Percentiles rank a stretch among this genome's conserved stretches.
phyloP scores from a whole-genome alignment of 2,888 invertebrate species.

The Notodonta ziczac region DNA sequence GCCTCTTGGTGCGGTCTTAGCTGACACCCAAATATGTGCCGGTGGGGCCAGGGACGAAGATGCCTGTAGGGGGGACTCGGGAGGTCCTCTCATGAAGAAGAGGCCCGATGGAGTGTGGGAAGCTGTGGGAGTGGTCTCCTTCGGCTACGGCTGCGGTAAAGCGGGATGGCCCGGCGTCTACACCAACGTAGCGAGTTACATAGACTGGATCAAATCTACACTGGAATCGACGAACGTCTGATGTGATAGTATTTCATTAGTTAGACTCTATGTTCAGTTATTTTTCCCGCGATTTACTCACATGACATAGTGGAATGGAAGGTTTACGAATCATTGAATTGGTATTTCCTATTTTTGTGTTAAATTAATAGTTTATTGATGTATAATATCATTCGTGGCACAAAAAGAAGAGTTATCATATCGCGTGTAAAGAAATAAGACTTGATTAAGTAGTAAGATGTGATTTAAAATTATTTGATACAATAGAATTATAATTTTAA shows the following conservation, averaged over 20 bases:
- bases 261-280: slow-evolving; percentile 1
- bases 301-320: background rate
- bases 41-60: slow-evolving; percentile 88
- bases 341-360: too few relatives aligned
- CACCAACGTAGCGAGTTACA: slow-evolving; percentile 85
- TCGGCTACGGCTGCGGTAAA: slow-evolving; percentile 87
- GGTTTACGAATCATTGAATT: too few relatives aligned
- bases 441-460: background rate
- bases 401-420: too few relatives aligned
- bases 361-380: too few relatives aligned
- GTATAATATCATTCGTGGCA: too few relatives aligned
- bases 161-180: slow-evolving; percentile 89
- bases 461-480: background rate
- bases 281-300: background rate
- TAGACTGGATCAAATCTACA: slow-evolving; percentile 85
- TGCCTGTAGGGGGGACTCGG: slow-evolving; percentile 91
- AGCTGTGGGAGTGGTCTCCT: slow-evolving; percentile 87
- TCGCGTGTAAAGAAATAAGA: too few relatives aligned
- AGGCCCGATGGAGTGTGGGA: slow-evolving; percentile 82
- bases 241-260: slow-evolving; percentile 14
- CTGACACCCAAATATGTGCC: slow-evolving; percentile 87
- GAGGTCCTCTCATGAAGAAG: slow-evolving; percentile 89
- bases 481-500: background rate
- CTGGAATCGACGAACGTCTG: slow-evolving; percentile 59
- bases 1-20: slow-evolving; percentile 73